Base-by-base conservation (phyloP, 2,888 invertebrate genomes). In the Drosophila tripunctata region DNA sequence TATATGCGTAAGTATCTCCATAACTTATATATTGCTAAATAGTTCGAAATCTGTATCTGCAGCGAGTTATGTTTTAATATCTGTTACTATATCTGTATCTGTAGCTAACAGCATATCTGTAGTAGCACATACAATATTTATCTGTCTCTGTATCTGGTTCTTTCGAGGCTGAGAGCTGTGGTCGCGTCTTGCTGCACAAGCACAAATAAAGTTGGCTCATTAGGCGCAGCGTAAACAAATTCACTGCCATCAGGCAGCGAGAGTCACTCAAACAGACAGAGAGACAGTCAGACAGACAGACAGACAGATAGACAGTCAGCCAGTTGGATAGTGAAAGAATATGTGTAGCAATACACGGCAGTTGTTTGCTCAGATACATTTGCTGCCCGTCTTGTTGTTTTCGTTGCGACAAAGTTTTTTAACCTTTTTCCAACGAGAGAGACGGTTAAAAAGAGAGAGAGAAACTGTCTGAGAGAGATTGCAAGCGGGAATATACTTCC, bases 311-410 rank as follows among this genome's bases (percentile, higher is more conserved):
- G 52, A 47, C 56, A 54, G 33, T 67, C 63, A 67, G 52, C 55
- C 71, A 62, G 51, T 62, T 45, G 67, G 57, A 56, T 57, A 60
- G 61, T 64, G 52, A 58, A 58, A 61, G 56, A 66, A 61, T 65
- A 71, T 81, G 69, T 69, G 78, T 82, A 68, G 75, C 78, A 75
- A 60, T 72, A 57, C 61, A 63, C 62, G 58, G 79, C 66, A 75
- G 72, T 64, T 79, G 75, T 79, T 84, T 79, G 75, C 78, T 64
- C 80, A 79, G 84, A 82, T 85, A 82, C 82, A 85, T 85, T 78
- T 70, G 75, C 68, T 78, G 80, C 73, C 56, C 76, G 61, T 24
- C 17, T 44, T 47, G 35, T 12, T 21, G 70, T 30, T 43, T 12
- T 24, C 31, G 47, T 57, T 74, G 82, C 78, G 58, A 64, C 77